Base-by-base conservation (phyloP, 2,888 invertebrate species). In the Ectemnius cavifrons region DNA sequence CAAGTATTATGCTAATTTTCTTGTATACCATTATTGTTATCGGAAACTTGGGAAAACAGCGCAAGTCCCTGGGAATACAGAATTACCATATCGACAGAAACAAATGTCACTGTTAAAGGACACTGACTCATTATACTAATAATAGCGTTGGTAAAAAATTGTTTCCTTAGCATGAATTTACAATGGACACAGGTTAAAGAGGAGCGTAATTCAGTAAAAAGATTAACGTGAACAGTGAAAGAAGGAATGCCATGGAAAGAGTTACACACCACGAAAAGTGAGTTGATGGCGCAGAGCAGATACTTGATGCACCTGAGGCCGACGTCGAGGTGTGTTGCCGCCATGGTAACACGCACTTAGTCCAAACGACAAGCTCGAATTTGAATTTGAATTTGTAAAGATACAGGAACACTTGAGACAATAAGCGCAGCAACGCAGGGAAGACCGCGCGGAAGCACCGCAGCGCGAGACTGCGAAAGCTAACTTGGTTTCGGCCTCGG, bases 251-350 rank as follows among this genome's bases (percentile, higher is more conserved):
- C 3, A 23, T 23, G 23, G 23, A 23, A 64, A 16, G 63, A 20
- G 27, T n/a, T 87, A 90, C 90, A 77, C 89, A 94, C 94, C 92
- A 94, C 93, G 89, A 95, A 93, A 78, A 94, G 91, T 56, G 94
- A 92, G 90, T 94, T 95, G 82, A 94, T 93, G n/a, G 93, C 91
- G 88, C 94, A 94, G 20, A 95, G 92, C 81, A 94, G 92, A 85
- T 94, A 94, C 86, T 94, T 94, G 86, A 94, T 93, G 88, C 94
- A 94, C 78, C 93, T 92, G 91, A 94, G 93, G 68, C 93, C 93
- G 91, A 90, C 92, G 91, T 79, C 93, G 90, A 92, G 92, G 90
- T 58, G 93, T 52, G 88, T 89, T 70, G 88, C 84, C 78, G 89
- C 86, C 90, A 90, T 90, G 77, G 78, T 88, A 73, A 77, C 79